Base-by-base conservation (phyloP, 2,888 invertebrate species). In the Lasioglossum zephyrum region DNA sequence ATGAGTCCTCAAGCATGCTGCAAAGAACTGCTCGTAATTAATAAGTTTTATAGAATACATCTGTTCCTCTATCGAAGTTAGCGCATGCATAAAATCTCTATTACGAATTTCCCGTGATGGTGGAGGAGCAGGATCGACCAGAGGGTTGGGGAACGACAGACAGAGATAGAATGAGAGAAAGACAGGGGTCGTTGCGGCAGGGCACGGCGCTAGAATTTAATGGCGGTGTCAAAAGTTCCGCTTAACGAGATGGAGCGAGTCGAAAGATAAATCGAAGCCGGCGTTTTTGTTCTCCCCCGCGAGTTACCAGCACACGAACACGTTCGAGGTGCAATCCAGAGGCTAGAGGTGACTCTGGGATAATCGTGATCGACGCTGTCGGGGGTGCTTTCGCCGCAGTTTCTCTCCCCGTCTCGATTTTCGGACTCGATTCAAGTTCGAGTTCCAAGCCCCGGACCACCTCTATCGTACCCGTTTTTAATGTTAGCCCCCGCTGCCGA, bases 241-340 rank as follows among this genome's bases (percentile, higher is more conserved):
- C 53, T 74, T 86, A 79, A 82, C 88, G 81, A 84, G 89, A 89
- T 53, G 73, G 76, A 60, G 76, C 81, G 74, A 11, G 36, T 31
- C 74, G 84, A 88, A 86, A 90, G 89, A 89, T 85, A 89, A 89
- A 89, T 89, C 82, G 88, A 83, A 78, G 74, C 70, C 70, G 86
- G 60, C 63, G 74, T 81, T 89, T 88, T 82, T 88, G 81, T 86
- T 84, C 82, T 73, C 79, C 63, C 26, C 41, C 49, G 78, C 39
- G 79, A 87, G 79, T 84, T 84, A 82, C 82, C 57, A 60, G 69
- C 63, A 26, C 49, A 57, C 39, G 53, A 53, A 53, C 53, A 66
- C 60, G 63, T 57, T 26, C 73, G 69, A 53, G 60, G 70, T 49
- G 72, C 26, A 44, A 41, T 70, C 70, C 60, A n/a, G 80, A 86